Percentiles rank a stretch among this genome's conserved stretches.
Conservation (phyloP, 30 jellyfish, hydroid and myxozoan genomes). For the Phacellophora camtschatica region DNA sequence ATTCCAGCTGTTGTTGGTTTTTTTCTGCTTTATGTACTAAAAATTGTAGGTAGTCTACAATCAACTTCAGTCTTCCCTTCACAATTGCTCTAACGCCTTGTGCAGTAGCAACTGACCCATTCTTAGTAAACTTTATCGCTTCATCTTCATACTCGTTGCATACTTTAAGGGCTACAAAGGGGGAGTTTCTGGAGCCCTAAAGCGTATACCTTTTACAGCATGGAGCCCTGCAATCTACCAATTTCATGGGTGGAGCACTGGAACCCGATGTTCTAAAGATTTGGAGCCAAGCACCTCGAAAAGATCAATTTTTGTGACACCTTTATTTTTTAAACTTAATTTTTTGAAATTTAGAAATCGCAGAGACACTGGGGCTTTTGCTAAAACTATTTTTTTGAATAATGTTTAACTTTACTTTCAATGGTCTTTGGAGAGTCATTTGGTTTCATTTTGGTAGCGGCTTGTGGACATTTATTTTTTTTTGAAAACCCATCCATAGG, state of each 20-base stretch:
- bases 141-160: constrained; percentile 24
- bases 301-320: neutral
- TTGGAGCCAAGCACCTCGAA: neutral
- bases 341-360: too few species aligned
- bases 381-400: too few species aligned
- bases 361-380: too few species aligned
- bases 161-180: neutral
- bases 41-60: neutral
- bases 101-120: constrained; percentile 40
- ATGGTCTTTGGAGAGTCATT: too few species aligned
- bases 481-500: too few species aligned
- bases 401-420: too few species aligned
- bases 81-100: constrained; percentile 37
- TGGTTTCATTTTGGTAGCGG: too few species aligned
- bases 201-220: neutral
- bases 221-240: neutral
- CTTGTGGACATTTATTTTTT: too few species aligned
- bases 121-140: constrained; percentile 21
- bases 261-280: neutral
- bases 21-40: constrained; percentile 1
- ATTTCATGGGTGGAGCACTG: neutral
- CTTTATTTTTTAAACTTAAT: too few species aligned
- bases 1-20: constrained; percentile 26
- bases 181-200: constrained; percentile 11
- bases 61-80: constrained; percentile 12